Conservation (phyloP, 2,113 vertebrate genomes). For the Fregetta grallaria region DNA sequence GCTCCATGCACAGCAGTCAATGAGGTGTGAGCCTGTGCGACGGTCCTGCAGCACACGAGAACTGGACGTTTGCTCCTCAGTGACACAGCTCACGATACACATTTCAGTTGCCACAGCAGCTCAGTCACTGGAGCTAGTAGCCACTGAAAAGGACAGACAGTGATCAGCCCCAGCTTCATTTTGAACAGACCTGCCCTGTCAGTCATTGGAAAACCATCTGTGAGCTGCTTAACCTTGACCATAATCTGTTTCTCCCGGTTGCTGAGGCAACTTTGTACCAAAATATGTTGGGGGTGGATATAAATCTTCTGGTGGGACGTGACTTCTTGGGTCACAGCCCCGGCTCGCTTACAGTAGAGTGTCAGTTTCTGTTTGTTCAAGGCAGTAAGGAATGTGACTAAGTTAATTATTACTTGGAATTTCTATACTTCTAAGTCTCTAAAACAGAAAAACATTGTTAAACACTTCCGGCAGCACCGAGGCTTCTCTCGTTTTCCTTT, state of each 20-base stretch:
- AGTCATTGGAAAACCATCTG: not conserved
- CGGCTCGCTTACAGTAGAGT: not conserved
- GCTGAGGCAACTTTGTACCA: not conserved
- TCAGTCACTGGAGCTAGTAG: not conserved
- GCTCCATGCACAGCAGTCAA: not conserved
- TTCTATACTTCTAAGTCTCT: not conserved
- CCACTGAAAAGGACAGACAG: not conserved
- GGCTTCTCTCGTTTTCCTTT: not conserved
- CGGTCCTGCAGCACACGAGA: not conserved
- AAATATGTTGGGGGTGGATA: not conserved
- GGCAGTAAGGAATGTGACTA: not conserved
- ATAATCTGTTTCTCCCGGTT: not conserved
- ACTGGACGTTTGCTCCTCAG: not conserved
- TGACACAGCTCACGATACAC: accelerated
- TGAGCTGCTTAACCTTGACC: not conserved
- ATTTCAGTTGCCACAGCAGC: not conserved
- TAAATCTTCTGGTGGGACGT: not conserved
- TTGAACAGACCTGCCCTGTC: not conserved
- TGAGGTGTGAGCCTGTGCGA: not conserved
- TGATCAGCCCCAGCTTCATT: not conserved
- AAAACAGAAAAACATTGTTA: not conserved
- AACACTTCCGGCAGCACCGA: not conserved
- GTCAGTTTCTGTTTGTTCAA: conserved; percentile 25
- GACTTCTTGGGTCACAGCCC: not conserved
- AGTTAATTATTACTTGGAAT: conserved; percentile 20